Evolutionary conservation across 2,113 vertebrate genomes (phyloP), one percentile per base, ranked within the genome.

Genomic region (Callorhinus ursinus): DNA sequence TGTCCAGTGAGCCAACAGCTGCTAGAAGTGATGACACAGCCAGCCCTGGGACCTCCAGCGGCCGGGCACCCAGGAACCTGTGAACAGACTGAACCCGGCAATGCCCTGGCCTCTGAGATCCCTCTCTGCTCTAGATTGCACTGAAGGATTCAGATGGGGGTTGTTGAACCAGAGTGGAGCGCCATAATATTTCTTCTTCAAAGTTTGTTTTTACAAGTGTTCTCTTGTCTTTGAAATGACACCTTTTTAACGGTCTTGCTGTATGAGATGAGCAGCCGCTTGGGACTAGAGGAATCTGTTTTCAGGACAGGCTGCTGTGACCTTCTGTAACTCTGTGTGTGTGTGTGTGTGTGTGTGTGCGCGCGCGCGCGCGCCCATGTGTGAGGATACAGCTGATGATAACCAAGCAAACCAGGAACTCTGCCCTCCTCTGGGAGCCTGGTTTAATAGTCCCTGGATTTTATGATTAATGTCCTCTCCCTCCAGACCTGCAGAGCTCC

Each of bases 141-240:
- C 86, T 33, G 71, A 65, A 57, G 93, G 36, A 84, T 39, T 92
- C 88, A 80, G 82, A 91, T 74, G 53, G 88, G 76, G 57, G 24
- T 61, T 95, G 33, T 80, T 96, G 72, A 82, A 90, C 61, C 21
- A 61, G 81, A 94, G 57, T 21, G 55, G 76, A 92, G 36, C 36
- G 15, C 51, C 14, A 2, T 87, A 53, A n/a, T 88, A 93, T 90
- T 82, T 88, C 59, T 88, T 90, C 67, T 69, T n/a, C 8, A 36
- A 96, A 88, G 76, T 96, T 97, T 93, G 94, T 95, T 97, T 98
- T 96, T 89, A 55, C 69, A 93, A 85, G 63, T 93, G 88, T 97
- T 91, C 42, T 88, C 82, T 98, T 16, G 12, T 89, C 92, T 85
- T 92, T 93, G 92, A 61, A 85, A 92, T 33, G 42, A 59, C 59